These are phyloP conservation scores for Nudaria mundana DNA, from an alignment of 2,888 invertebrate genomes.

Conservation along the genomic window DNA sequence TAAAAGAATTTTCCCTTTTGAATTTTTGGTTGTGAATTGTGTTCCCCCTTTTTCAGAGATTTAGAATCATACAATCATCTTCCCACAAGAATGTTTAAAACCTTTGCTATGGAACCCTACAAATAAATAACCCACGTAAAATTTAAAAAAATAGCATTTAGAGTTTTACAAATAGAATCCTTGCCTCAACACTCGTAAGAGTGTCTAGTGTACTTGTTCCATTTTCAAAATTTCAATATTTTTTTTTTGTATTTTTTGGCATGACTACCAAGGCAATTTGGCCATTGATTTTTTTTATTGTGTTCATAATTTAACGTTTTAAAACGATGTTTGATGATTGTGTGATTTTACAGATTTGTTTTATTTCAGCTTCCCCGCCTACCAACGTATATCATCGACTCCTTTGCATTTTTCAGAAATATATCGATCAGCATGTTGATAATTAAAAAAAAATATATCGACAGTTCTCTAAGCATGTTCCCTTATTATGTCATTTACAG, in stretches of 20 bases:
- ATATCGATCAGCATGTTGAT: slow-evolving; percentile 46
- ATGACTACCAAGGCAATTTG: no score
- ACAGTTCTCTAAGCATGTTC: slow-evolving; percentile 63
- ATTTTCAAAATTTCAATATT: no score
- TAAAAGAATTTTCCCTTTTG: slow-evolving; percentile 40
- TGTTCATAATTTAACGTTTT: no score
- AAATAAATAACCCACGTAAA: no score
- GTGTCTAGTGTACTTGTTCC: no score
- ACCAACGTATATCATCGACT: slow-evolving; percentile 26
- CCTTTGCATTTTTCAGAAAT: slow-evolving; percentile 28
- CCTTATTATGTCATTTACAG: slow-evolving; percentile 57
- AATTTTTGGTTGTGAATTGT: slow-evolving; percentile 40
- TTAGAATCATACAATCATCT: slow-evolving; percentile 44
- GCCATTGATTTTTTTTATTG: no score
- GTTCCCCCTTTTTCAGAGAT: slow-evolving; percentile 20
- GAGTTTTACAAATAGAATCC: no score
- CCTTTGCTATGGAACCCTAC: no score
- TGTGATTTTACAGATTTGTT: slow-evolving; percentile 39
- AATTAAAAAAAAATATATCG: slow-evolving; percentile 27
- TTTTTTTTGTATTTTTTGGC: no score
- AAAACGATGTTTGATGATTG: slow-evolving; percentile 38
- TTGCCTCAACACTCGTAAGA: no score
- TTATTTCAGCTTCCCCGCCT: slow-evolving; percentile 51
- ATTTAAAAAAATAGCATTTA: no score
- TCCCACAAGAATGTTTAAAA: no score